A percentile compares a stretch with the other conserved stretches of the same genome.
Conservation (phyloP, 2,888 invertebrate genomes). For the Leuctra nigra region DNA sequence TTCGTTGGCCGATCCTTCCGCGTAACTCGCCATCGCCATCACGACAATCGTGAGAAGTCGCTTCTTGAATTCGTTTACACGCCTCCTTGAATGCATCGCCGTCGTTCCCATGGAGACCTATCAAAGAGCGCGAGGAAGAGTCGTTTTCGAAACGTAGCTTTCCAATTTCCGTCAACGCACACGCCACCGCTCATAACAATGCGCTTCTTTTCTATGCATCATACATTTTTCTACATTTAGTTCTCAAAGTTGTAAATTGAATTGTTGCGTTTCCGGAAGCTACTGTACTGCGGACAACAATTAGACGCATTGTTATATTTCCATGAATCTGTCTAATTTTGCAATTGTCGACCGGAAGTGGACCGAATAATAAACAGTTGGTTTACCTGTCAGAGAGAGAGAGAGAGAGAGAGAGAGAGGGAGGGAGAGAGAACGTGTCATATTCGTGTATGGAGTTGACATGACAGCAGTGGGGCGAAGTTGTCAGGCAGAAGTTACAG, state of each 20-base stretch:
- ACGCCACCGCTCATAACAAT: neutral
- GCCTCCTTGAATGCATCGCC: too few relatives aligned
- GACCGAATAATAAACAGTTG: conserved; percentile 3
- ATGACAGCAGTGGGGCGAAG: neutral
- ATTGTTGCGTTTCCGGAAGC: neutral
- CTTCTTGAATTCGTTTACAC: conserved; percentile 1
- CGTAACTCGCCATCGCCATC: too few relatives aligned
- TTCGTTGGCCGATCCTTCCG: too few relatives aligned
- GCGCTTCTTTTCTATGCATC: neutral
- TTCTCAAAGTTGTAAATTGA: conserved; percentile 11
- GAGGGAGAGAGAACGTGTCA: too few relatives aligned
- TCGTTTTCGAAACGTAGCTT: neutral
- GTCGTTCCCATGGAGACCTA: too few relatives aligned
- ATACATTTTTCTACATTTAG: neutral
- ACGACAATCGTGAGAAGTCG: conserved; percentile 13
- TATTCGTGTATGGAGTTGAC: too few relatives aligned
- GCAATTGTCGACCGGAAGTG: neutral
- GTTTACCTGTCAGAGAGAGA: neutral
- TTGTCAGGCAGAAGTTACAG: conserved; percentile 1
- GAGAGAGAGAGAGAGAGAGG: too few relatives aligned
- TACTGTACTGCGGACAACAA: neutral
- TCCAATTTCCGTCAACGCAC: neutral
- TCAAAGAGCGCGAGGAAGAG: too few relatives aligned
- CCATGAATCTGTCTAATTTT: neutral
- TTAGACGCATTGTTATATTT: neutral